Percentiles rank a stretch among this genome's conserved stretches.
Evolutionary conservation across 2,888 invertebrate species (phyloP).

Genomic region (Aproaerema taeniolella): DNA sequence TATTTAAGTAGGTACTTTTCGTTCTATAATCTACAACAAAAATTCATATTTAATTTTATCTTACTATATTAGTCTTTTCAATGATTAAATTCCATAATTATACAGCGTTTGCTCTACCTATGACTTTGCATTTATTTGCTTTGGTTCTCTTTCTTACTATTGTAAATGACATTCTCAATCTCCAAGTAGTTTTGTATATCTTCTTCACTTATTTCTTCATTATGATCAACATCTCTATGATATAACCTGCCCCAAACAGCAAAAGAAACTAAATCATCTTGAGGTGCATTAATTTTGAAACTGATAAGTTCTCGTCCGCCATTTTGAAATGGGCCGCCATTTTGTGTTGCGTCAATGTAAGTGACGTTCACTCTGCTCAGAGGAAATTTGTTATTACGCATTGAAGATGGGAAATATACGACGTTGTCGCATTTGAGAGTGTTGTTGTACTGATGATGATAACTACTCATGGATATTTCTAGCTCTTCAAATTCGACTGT

Average conservation of each 20-base stretch:
- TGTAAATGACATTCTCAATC: constrained; percentile 45
- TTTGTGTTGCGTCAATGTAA: constrained; percentile 24
- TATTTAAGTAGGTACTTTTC: no score
- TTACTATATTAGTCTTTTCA: no score
- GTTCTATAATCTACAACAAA: no score
- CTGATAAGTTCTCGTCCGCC: constrained; percentile 28
- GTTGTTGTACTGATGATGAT: constrained; percentile 40
- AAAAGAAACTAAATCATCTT: constrained; percentile 63
- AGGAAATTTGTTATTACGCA: constrained; percentile 68
- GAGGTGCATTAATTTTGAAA: constrained; percentile 45
- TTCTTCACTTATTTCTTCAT: constrained; percentile 30
- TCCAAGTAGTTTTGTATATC: constrained; percentile 39
- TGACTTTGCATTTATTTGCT: no score
- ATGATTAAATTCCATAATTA: no score
- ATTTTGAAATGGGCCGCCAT: constrained; percentile 11
- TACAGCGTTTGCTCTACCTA: no score
- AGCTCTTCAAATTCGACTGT: constrained; percentile 57
- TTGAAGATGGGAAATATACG: constrained; percentile 68
- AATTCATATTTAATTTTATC: no score
- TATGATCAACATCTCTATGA: constrained; percentile 59
- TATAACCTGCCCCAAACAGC: constrained; percentile 66
- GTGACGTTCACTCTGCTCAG: constrained; percentile 48
- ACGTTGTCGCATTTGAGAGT: constrained; percentile 51
- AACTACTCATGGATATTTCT: constrained; percentile 60
- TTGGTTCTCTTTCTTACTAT: no score